Evolutionary conservation across 2,888 invertebrate species (phyloP).

Genomic region (Patella caerulea): DNA sequence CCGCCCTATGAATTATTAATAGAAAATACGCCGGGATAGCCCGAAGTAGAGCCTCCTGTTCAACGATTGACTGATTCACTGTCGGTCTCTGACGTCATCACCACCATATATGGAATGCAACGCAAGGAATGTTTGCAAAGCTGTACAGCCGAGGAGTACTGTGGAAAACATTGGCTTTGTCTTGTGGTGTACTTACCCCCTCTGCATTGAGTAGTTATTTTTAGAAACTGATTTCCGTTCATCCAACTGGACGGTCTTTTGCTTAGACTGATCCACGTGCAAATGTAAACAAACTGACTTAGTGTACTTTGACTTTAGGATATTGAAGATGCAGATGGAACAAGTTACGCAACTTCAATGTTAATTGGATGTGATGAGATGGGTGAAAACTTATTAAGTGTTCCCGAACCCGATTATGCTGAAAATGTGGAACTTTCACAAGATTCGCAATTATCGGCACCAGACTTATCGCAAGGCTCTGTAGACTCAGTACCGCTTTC

Average conservation of each 20-base stretch:
- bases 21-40: conserved; percentile 4
- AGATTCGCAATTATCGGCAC: conserved; percentile 38
- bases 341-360: conserved; percentile 12
- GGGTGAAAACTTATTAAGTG: conserved; percentile 27
- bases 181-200: conserved; percentile 35
- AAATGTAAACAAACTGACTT: conserved; percentile 5
- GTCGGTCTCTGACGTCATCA: conserved; percentile 54
- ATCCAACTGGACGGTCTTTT: conserved; percentile 11
- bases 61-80: conserved; percentile 23
- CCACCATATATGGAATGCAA: conserved; percentile 62
- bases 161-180: conserved; percentile 40
- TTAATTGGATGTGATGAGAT: conserved; percentile 21
- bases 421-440: conserved; percentile 40
- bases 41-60: conserved; percentile 8
- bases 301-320: conserved; percentile 30
- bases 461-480: conserved; percentile 36
- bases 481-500: conserved; percentile 28
- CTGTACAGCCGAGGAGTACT: conserved; percentile 35
- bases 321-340: conserved; percentile 18
- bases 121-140: conserved; percentile 54
- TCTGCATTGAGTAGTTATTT: conserved; percentile 34
- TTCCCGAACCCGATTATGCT: conserved; percentile 33
- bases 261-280: neutral
- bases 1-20: neutral
- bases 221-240: conserved; percentile 24